phyloP scores from a whole-genome alignment of 2,888 invertebrate species.

The Andrena hattorfiana region DNA sequence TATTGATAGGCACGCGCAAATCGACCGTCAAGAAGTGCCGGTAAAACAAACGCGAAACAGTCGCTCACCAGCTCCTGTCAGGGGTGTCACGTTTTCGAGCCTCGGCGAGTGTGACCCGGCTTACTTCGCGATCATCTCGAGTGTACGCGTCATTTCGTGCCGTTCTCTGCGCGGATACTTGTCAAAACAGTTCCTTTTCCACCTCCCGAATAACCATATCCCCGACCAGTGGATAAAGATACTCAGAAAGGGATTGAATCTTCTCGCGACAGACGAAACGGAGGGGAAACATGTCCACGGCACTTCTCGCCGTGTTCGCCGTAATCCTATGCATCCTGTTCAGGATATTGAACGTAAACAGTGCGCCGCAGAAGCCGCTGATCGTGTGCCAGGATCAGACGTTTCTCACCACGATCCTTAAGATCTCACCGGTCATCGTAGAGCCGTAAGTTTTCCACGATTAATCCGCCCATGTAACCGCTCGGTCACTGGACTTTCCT shows the following conservation, averaged over 20 bases:
- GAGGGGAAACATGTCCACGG: constrained; percentile 90
- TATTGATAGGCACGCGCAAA: constrained; percentile 58
- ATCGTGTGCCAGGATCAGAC: constrained; percentile 91
- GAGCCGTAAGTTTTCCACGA: constrained; percentile 91
- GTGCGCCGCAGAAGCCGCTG: constrained; percentile 92
- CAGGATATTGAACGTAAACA: constrained; percentile 93
- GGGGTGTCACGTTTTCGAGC: constrained; percentile 24
- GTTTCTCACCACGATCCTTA: constrained; percentile 92
- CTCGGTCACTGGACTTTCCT: neutral
- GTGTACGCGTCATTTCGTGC: constrained; percentile 1
- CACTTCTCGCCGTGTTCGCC: constrained; percentile 92
- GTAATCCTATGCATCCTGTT: constrained; percentile 94
- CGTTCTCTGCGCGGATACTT: constrained; percentile 4
- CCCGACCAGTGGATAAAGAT: neutral
- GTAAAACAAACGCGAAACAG: constrained; percentile 56
- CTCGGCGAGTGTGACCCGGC: neutral
- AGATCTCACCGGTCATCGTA: constrained; percentile 91
- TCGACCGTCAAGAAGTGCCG: constrained; percentile 62
- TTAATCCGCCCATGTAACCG: constrained; percentile 4
- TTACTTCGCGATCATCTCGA: constrained; percentile 3
- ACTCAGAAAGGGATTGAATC: neutral
- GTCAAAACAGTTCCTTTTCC: neutral
- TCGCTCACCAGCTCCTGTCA: constrained; percentile 21
- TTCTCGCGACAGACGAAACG: constrained; percentile 13
- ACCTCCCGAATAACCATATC: neutral